Conservation (phyloP, 1,140 invertebrate species). For the Paralvinella palmiformis region DNA sequence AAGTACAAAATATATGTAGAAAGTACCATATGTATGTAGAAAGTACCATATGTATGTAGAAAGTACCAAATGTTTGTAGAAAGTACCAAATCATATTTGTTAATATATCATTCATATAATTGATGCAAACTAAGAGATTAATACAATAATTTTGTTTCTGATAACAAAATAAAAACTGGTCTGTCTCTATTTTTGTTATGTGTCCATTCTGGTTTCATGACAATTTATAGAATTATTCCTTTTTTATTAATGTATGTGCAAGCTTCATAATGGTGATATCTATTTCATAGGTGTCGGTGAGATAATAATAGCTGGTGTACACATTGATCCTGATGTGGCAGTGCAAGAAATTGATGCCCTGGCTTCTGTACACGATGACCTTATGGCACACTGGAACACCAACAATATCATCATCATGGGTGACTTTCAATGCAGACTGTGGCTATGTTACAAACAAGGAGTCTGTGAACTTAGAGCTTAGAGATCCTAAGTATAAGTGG, state of each 20-base stretch:
- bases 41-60: too few relatives aligned
- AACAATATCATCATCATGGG: conserved; percentile 12
- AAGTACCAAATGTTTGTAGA: too few relatives aligned
- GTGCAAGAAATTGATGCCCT: conserved; percentile 2
- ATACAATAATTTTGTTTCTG: too few relatives aligned
- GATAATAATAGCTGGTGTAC: conserved; percentile 1
- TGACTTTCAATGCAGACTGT: conserved; percentile 15
- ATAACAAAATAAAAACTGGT: too few relatives aligned
- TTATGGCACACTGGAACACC: not conserved
- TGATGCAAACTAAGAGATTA: too few relatives aligned
- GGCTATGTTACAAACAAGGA: not conserved
- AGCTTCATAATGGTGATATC: not conserved
- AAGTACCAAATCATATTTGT: too few relatives aligned
- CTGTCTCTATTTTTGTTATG: not conserved
- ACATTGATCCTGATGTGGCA: not conserved
- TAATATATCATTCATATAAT: too few relatives aligned
- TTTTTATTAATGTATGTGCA: not conserved
- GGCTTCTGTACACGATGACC: not conserved
- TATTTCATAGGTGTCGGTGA: conserved; percentile 19
- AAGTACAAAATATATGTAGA: not conserved
- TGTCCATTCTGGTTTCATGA: not conserved
- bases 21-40: not conserved
- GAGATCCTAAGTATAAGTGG: conserved; percentile 1
- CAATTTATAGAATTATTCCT: not conserved
- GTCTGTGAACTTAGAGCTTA: not conserved